A percentile compares a stretch with the other conserved stretches of the same genome.
Evolutionary conservation across 2,113 vertebrate genomes (phyloP).

Genomic region (Columba janthina): DNA sequence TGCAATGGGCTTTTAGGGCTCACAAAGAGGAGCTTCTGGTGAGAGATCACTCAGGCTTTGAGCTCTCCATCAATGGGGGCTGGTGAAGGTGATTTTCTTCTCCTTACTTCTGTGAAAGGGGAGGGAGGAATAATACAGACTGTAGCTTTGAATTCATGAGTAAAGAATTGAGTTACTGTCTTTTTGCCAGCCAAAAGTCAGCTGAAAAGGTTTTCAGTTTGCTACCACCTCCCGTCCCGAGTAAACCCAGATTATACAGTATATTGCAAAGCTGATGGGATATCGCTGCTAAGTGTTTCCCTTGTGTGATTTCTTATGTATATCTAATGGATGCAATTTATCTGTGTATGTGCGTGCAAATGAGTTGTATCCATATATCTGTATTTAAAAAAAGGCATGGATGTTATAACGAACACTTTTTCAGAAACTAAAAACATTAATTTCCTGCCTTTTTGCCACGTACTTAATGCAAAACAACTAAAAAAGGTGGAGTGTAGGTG

Average conservation of each 20-base stretch:
- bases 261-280: not conserved
- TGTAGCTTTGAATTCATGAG: not conserved
- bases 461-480: not conserved
- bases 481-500: not conserved
- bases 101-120: not conserved
- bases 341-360: not conserved
- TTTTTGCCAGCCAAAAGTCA: not conserved
- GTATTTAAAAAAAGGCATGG: not conserved
- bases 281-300: not conserved
- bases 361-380: not conserved
- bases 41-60: rapidly evolving
- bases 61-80: not conserved
- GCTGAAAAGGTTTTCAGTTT: not conserved
- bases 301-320: not conserved
- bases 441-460: not conserved
- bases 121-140: not conserved
- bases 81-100: not conserved
- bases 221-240: rapidly evolving
- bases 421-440: rapidly evolving
- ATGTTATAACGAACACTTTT: not conserved
- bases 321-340: not conserved
- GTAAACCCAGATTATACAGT: not conserved
- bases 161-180: not conserved
- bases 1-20: not conserved
- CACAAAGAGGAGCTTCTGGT: not conserved